These are phyloP conservation scores for Nycticryphes semicollaris DNA, from an alignment of 2,113 vertebrate species.

Conservation along the genomic window DNA sequence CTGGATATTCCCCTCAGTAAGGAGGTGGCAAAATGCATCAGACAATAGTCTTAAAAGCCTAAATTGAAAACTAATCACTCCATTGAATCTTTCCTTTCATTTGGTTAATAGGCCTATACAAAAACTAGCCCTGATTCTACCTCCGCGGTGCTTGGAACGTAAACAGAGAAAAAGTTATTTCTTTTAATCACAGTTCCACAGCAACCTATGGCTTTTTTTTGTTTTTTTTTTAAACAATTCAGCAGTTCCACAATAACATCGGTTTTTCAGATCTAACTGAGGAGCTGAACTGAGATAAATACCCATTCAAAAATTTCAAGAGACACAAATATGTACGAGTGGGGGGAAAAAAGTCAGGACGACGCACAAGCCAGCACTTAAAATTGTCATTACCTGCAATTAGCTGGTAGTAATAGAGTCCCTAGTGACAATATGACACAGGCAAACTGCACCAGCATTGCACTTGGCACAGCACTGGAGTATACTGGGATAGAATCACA, in stretches of 20 bases:
- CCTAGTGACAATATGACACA: neutral
- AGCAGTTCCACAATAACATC: neutral
- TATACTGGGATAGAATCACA: neutral
- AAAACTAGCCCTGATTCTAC: neutral
- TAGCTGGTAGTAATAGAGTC: neutral
- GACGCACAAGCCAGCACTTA: neutral
- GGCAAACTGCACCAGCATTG: neutral
- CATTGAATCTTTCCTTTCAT: conserved; percentile 46
- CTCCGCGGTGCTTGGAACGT: neutral
- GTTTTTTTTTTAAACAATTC: neutral
- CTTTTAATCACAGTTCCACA: conserved; percentile 2
- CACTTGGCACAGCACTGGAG: neutral
- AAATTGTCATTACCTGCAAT: neutral
- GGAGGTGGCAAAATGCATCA: conserved; percentile 6
- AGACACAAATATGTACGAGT: neutral
- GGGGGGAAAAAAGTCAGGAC: neutral
- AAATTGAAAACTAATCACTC: conserved; percentile 60
- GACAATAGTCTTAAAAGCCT: conserved; percentile 47
- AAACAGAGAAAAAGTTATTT: conserved; percentile 25
- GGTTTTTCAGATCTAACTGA: neutral
- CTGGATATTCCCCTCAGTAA: conserved; percentile 14
- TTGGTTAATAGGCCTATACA: conserved; percentile 29
- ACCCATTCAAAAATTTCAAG: neutral
- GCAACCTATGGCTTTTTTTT: neutral
- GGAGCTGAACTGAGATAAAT: neutral